These are phyloP conservation scores for Cataglyphis cursor DNA, from an alignment of 2,888 invertebrate genomes.

Conservation along the genomic window DNA sequence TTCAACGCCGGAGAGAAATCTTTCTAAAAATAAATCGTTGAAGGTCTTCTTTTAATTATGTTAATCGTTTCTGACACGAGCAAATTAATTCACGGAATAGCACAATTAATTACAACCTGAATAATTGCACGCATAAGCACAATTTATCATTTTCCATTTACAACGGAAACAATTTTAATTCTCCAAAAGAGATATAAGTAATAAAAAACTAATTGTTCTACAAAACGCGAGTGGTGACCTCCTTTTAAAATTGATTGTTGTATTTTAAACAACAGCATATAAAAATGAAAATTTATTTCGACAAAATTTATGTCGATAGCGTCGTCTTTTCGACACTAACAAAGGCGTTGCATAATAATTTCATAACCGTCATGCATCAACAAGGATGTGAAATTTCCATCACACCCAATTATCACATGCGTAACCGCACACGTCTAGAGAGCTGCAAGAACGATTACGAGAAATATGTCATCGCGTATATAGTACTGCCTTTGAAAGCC, in stretches of 20 bases:
- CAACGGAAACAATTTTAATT: constrained; percentile 16
- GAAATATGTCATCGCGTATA: background rate
- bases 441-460: background rate
- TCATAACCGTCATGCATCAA: background rate
- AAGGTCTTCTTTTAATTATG: constrained; percentile 30
- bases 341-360: background rate
- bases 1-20: constrained; percentile 30
- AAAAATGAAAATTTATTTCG: constrained; percentile 7
- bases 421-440: background rate
- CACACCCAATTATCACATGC: background rate
- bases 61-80: constrained; percentile 47
- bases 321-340: background rate
- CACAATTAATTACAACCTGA: constrained; percentile 20
- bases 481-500: constrained; percentile 31
- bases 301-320: background rate
- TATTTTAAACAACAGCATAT: background rate
- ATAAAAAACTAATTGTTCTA: constrained; percentile 22
- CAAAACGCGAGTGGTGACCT: constrained; percentile 39
- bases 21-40: constrained; percentile 38
- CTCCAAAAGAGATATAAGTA: background rate
- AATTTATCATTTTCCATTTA: constrained; percentile 31
- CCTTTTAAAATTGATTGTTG: constrained; percentile 40
- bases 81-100: constrained; percentile 36
- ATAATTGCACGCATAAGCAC: constrained; percentile 13
- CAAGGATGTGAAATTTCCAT: background rate